phyloP scores from a whole-genome alignment of 2,888 invertebrate species.

The Steinernema hermaphroditum region DNA sequence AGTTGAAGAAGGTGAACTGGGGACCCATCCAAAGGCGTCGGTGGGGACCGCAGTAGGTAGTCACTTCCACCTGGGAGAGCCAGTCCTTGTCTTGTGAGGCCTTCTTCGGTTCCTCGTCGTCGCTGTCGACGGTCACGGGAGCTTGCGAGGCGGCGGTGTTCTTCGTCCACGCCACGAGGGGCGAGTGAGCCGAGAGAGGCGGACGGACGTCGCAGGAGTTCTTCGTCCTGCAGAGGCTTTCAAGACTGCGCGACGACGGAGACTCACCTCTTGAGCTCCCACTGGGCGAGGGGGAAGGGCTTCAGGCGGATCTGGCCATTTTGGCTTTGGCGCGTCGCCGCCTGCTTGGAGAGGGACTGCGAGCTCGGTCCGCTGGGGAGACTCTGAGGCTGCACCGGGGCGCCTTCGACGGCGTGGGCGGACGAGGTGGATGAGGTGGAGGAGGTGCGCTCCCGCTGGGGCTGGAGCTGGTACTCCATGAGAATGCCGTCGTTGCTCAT shows the following conservation, averaged over 20 bases:
- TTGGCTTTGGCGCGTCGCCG: conserved; percentile 26
- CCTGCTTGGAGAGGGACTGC: conserved; percentile 70
- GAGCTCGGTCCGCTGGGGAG: conserved; percentile 4
- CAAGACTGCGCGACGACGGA: not conserved
- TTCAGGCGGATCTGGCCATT: conserved; percentile 67
- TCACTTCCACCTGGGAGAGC: conserved; percentile 81
- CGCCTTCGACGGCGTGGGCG: conserved; percentile 25
- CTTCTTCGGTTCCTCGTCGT: conserved; percentile 13
- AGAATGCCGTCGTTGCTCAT: conserved; percentile 85
- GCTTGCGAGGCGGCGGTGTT: not conserved
- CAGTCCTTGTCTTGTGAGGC: conserved; percentile 34
- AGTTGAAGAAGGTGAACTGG: conserved; percentile 91
- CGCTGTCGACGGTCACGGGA: conserved; percentile 12
- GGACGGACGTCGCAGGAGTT: conserved; percentile 49
- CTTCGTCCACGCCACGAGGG: conserved; percentile 41
- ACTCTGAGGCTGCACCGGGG: not conserved
- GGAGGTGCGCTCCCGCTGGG: conserved; percentile 67
- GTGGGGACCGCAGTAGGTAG: conserved; percentile 93
- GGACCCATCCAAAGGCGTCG: conserved; percentile 95
- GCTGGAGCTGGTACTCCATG: conserved; percentile 77
- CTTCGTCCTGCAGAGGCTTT: conserved; percentile 43
- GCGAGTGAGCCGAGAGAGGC: conserved; percentile 44
- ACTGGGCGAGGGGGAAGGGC: conserved; percentile 65
- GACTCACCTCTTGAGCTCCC: conserved; percentile 64
- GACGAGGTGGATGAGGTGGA: conserved; percentile 39